Percentiles rank a stretch among this genome's conserved stretches.
phyloP scores from a whole-genome alignment of 2,797 vertebrate genomes.

The Acanthurus lineatus region DNA sequence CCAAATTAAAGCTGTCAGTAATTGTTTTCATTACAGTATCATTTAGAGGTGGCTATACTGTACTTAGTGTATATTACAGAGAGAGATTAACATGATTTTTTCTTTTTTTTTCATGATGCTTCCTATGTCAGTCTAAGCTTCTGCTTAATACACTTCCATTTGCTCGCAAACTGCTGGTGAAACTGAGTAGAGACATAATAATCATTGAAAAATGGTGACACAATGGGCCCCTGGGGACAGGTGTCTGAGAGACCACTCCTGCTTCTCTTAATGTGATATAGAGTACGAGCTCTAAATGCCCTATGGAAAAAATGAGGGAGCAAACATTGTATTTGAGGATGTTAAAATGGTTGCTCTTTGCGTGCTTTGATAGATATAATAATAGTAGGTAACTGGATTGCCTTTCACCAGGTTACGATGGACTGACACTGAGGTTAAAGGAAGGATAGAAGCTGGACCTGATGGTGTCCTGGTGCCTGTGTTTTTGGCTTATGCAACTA shows the following conservation, averaged over 20 bases:
- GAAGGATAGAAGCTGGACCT: not conserved
- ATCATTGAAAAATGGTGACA: not conserved
- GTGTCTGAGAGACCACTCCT: not conserved
- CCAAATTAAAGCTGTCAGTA: constrained; percentile 64
- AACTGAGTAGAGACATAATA: not conserved
- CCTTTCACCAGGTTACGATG: too few relatives aligned
- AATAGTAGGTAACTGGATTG: too few relatives aligned
- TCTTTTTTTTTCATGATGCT: not conserved
- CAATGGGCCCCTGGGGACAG: not conserved
- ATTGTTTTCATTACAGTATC: constrained; percentile 62
- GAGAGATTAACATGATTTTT: not conserved
- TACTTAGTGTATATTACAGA: constrained; percentile 13
- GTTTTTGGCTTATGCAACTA: not conserved
- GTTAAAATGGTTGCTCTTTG: too few relatives aligned
- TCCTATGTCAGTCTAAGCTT: not conserved
- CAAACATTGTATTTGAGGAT: too few relatives aligned
- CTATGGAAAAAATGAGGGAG: not conserved
- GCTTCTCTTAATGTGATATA: not conserved
- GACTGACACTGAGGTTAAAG: not conserved
- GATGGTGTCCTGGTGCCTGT: not conserved
- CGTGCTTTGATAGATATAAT: too few relatives aligned
- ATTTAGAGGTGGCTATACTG: constrained; percentile 27
- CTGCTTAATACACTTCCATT: not conserved
- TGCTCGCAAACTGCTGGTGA: not conserved
- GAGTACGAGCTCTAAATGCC: not conserved